Evolutionary conservation across 1,140 invertebrate genomes (phyloP).

Genomic region (Geopemphigus sp.): DNA sequence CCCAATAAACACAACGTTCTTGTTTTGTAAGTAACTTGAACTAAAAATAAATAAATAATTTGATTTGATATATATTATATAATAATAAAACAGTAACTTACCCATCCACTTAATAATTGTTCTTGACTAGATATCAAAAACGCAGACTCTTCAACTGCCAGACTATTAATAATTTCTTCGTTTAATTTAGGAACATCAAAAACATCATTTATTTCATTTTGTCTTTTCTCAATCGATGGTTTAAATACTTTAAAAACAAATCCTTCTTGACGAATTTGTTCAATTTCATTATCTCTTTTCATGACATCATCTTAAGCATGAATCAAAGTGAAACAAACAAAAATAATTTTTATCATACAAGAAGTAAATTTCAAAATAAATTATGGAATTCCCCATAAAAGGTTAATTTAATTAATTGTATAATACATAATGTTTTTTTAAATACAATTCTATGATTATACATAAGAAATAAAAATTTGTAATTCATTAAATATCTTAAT

Average conservation of each 20-base stretch:
- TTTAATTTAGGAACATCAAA: not conserved
- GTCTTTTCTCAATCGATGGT: not conserved
- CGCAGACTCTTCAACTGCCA: not conserved
- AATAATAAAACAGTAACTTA: not conserved
- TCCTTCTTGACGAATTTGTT: constrained; percentile 40
- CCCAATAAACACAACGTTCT: constrained; percentile 4
- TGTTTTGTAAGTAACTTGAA: constrained; percentile 24
- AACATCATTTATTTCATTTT: not conserved
- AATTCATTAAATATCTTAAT: too few relatives aligned
- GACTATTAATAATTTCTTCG: constrained; percentile 5
- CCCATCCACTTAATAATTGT: not conserved
- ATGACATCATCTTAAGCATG: constrained; percentile 9
- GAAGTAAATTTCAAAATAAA: too few relatives aligned
- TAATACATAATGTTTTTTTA: too few relatives aligned
- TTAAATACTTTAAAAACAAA: constrained; percentile 46
- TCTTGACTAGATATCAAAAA: constrained; percentile 22
- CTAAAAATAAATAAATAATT: constrained; percentile 2
- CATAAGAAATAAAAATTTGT: too few relatives aligned
- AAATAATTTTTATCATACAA: not conserved
- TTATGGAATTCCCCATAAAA: too few relatives aligned
- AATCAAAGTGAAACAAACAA: not conserved
- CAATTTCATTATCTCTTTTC: constrained; percentile 15
- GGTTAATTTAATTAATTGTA: too few relatives aligned
- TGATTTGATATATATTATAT: not conserved
- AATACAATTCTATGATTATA: too few relatives aligned